Evolutionary conservation across 2,797 vertebrate species (phyloP), one percentile per base, ranked within the genome.

Genomic region (Rhadinocentrus ornatus): DNA sequence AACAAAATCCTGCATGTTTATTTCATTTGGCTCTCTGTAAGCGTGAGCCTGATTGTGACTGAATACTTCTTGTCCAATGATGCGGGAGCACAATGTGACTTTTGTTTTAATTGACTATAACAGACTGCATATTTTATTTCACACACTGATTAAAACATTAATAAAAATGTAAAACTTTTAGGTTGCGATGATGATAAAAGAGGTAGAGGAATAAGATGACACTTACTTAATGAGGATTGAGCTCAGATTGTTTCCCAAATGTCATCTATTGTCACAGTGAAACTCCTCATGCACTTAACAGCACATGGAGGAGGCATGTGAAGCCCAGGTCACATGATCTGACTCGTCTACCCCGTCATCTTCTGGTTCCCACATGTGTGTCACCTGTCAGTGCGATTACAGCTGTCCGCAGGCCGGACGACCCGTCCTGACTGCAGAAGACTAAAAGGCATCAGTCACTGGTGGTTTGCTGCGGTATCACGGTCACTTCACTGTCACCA

Each of bases 371-470:
- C 86, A 84, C 90, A 79, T 78, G 74, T 67, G 83, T 88, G 91
- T 91, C 92, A 93, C 91, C 92, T 92, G 91, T 93, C 92, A 76
- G 73, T 20, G 60, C 79, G 61, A 93, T 93, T 92, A 93, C 60
- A 31, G 48, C 41, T 62, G 78, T 83, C 78, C 18, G 4, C 37
- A 0, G 79, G 76, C 82, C 73, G 1, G 46, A 13, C 61, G 68
- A 70, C 32, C 8, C 39, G 65, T 70, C 85, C 85, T 84, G 89
- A 92, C 90, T 81, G 83, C 59, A 13, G 52, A 31, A 83, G 88
- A 84, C 87, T 74, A 89, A 90, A 89, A 90, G 89, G 80, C 88
- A 78, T 84, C 92, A 84, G 81, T 93, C 92, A 90, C 35, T 63
- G 69, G 12, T 35, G 72, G 73, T 78, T 69, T 24, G 71, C 82